Conservation (phyloP, 2,888 invertebrate genomes). For the Cremastobaeus sp. region DNA sequence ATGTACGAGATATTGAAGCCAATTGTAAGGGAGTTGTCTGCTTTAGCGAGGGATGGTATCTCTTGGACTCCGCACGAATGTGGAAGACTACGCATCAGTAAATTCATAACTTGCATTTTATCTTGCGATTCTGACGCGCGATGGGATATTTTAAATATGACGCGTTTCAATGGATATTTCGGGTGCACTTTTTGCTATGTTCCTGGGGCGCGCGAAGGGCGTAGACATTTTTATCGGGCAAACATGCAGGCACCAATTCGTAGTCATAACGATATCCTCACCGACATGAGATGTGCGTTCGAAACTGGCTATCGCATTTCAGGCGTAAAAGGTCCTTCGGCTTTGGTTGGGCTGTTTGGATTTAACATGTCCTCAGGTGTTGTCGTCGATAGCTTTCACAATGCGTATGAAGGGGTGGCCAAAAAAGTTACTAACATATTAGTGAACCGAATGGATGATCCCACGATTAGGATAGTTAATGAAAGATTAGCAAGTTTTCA, state of each 20-base stretch:
- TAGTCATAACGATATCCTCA: not conserved
- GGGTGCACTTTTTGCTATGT: conserved; percentile 29
- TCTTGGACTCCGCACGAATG: conserved; percentile 14
- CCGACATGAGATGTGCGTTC: not conserved
- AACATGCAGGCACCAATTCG: not conserved
- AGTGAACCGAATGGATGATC: no score
- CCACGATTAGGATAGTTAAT: no score
- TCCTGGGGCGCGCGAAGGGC: no score
- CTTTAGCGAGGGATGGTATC: conserved; percentile 24
- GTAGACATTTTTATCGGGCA: not conserved
- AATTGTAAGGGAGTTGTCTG: conserved; percentile 1
- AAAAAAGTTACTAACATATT: not conserved
- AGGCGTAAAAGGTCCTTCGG: conserved; percentile 7
- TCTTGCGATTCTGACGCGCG: conserved; percentile 9
- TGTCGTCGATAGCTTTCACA: conserved; percentile 11
- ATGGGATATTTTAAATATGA: conserved; percentile 33
- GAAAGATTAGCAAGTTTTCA: not conserved
- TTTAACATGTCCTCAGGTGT: conserved; percentile 12
- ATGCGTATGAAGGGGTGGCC: not conserved
- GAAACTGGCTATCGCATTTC: not conserved
- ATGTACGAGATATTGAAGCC: not conserved
- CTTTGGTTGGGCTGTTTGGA: not conserved
- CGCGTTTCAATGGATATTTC: conserved; percentile 32
- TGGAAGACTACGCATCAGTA: conserved; percentile 12
- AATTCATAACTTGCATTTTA: not conserved